phyloP scores from a whole-genome alignment of 2,888 invertebrate genomes.

The Platycheirus albimanus region DNA sequence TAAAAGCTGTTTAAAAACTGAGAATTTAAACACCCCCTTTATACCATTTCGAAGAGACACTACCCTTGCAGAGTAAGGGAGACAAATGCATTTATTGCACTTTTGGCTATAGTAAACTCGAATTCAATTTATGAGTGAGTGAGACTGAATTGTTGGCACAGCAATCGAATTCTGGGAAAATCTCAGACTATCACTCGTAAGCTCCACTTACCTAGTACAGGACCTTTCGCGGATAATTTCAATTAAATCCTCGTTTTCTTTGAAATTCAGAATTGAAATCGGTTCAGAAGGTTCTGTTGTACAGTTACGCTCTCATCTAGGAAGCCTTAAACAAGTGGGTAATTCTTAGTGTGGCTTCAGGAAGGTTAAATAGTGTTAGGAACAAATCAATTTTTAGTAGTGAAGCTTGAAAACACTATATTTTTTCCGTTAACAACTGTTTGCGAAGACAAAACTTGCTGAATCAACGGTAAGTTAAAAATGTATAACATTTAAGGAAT shows the following conservation, averaged over 20 bases:
- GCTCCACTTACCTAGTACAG: slow-evolving; percentile 27
- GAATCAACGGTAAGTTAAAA: slow-evolving; percentile 43
- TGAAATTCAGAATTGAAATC: slow-evolving; percentile 62
- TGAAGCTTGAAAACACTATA: slow-evolving; percentile 1
- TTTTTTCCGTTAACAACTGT: neutral
- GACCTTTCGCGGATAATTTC: slow-evolving; percentile 40
- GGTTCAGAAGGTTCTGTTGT: slow-evolving; percentile 57
- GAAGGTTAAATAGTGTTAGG: neutral
- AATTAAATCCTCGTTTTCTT: slow-evolving; percentile 36
- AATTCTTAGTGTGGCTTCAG: slow-evolving; percentile 20
- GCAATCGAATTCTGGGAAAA: slow-evolving; percentile 46
- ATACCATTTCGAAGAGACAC: slow-evolving; percentile 38
- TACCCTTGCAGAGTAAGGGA: slow-evolving; percentile 53
- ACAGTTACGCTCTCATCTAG: slow-evolving; percentile 29
- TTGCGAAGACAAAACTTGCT: neutral
- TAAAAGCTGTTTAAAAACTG: slow-evolving; percentile 12
- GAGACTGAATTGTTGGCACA: slow-evolving; percentile 30
- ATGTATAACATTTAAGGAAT: slow-evolving; percentile 25
- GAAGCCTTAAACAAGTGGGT: slow-evolving; percentile 32
- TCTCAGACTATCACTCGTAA: slow-evolving; percentile 54
- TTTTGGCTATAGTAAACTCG: neutral
- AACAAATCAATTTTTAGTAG: slow-evolving; percentile 13
- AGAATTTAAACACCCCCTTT: slow-evolving; percentile 18
- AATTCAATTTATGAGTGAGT: slow-evolving; percentile 51
- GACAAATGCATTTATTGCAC: slow-evolving; percentile 60